Percentiles rank a stretch among this genome's conserved stretches.
Evolutionary conservation across 2,888 invertebrate species (phyloP).

Genomic region (Philereme vetulata): DNA sequence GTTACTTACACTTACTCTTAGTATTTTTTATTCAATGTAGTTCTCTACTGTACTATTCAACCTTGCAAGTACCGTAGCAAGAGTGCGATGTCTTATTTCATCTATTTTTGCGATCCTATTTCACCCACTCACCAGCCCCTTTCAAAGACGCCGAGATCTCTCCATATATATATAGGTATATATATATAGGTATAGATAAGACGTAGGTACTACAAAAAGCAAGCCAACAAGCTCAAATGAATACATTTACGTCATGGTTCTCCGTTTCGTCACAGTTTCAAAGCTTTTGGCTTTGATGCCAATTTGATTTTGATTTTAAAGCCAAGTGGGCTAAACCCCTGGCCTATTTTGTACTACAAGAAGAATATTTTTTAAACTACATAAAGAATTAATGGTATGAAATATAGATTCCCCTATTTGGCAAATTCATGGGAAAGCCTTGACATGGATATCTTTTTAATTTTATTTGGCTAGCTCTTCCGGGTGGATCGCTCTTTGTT

Average conservation of each 20-base stretch:
- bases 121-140: slow-evolving; percentile 9
- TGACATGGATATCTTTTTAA: slow-evolving; percentile 10
- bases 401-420: slow-evolving; percentile 16
- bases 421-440: slow-evolving; percentile 14
- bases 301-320: slow-evolving; percentile 34
- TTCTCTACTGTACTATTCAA: too few relatives aligned
- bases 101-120: neutral
- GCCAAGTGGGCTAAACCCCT: slow-evolving; percentile 66
- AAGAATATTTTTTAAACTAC: slow-evolving; percentile 27
- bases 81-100: neutral
- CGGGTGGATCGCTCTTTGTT: slow-evolving; percentile 15
- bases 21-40: too few relatives aligned
- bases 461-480: slow-evolving; percentile 11
- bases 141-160: neutral
- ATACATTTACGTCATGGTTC: slow-evolving; percentile 18
- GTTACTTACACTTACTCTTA: too few relatives aligned
- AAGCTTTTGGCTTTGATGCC: slow-evolving; percentile 39
- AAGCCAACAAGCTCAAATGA: slow-evolving; percentile 4
- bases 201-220: neutral
- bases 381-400: slow-evolving; percentile 5
- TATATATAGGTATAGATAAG: slow-evolving; percentile 1
- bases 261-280: slow-evolving; percentile 23
- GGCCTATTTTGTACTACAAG: slow-evolving; percentile 51
- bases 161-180: slow-evolving; percentile 1
- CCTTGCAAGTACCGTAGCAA: too few relatives aligned